Conservation (phyloP, 2,888 invertebrate species). For the Sipha maydis region DNA sequence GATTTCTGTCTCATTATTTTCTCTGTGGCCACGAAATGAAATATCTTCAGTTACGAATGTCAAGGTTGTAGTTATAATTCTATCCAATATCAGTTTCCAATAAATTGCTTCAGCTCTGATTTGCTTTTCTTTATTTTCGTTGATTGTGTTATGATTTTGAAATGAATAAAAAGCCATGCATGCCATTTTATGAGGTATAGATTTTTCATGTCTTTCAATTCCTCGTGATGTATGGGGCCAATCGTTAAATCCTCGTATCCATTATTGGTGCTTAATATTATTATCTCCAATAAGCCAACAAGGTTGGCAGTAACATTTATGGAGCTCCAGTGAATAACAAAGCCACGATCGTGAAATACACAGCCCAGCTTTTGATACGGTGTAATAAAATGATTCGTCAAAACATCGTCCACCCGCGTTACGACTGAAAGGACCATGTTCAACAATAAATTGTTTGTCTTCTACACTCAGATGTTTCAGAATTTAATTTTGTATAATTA, state of each 20-base stretch:
- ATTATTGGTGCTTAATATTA: conserved; percentile 33
- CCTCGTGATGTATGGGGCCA: too few relatives aligned
- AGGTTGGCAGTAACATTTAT: too few relatives aligned
- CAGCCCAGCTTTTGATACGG: conserved; percentile 13
- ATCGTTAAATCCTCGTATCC: conserved; percentile 30
- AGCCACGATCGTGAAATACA: conserved; percentile 12
- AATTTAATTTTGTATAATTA: not conserved
- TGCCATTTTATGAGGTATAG: too few relatives aligned
- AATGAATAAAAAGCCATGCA: too few relatives aligned
- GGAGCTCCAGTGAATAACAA: too few relatives aligned
- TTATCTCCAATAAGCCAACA: conserved; percentile 23
- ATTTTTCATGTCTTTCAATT: too few relatives aligned
- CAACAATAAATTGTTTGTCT: conserved; percentile 9
- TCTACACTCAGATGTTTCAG: not conserved
- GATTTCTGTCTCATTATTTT: too few relatives aligned
- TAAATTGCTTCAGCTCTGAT: conserved; percentile 8
- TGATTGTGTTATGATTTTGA: too few relatives aligned
- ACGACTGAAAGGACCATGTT: conserved; percentile 11
- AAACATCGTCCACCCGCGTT: conserved; percentile 8
- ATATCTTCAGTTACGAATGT: conserved; percentile 18
- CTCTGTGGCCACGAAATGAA: too few relatives aligned
- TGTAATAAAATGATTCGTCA: conserved; percentile 23
- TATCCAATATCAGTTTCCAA: conserved; percentile 30
- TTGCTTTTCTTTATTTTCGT: too few relatives aligned
- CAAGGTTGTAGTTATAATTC: conserved; percentile 16